A percentile compares a stretch with the other conserved stretches of the same genome.
These are phyloP conservation scores for Eucriotettix oculatus DNA, from an alignment of 2,888 invertebrate species.

Conservation along the genomic window DNA sequence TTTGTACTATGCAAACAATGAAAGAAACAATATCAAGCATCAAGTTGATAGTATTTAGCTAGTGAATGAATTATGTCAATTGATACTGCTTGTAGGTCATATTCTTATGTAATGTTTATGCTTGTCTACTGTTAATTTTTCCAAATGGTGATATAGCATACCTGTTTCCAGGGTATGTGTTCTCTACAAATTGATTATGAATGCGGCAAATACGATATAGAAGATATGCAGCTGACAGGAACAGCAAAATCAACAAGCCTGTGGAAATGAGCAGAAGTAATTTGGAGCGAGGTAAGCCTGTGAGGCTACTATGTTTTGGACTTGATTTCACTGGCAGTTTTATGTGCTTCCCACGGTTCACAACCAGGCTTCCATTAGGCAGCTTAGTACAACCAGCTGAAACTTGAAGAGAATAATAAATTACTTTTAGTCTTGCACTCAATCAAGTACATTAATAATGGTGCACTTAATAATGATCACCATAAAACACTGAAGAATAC, in stretches of 20 bases:
- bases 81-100: too few species aligned
- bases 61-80: too few species aligned
- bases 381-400: not conserved
- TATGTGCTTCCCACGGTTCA: not conserved
- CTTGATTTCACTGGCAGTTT: not conserved
- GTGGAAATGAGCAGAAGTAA: constrained; percentile 35
- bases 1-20: too few species aligned
- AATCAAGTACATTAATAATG: not conserved
- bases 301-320: not conserved
- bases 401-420: not conserved
- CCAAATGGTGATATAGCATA: constrained; percentile 4
- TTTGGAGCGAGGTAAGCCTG: constrained; percentile 29
- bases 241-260: constrained; percentile 34
- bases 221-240: constrained; percentile 37
- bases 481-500: not conserved
- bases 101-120: too few species aligned
- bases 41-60: too few species aligned
- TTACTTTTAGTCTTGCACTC: too few species aligned
- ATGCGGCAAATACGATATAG: constrained; percentile 37
- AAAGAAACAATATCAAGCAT: too few species aligned
- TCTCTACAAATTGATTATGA: constrained; percentile 19
- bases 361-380: not conserved
- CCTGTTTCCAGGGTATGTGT: constrained; percentile 23
- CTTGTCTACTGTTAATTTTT: too few species aligned
- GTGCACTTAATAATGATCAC: not conserved